Evolutionary conservation across 2,888 invertebrate species (phyloP), one percentile per base, ranked within the genome.

Genomic region (Lysandra coridon): DNA sequence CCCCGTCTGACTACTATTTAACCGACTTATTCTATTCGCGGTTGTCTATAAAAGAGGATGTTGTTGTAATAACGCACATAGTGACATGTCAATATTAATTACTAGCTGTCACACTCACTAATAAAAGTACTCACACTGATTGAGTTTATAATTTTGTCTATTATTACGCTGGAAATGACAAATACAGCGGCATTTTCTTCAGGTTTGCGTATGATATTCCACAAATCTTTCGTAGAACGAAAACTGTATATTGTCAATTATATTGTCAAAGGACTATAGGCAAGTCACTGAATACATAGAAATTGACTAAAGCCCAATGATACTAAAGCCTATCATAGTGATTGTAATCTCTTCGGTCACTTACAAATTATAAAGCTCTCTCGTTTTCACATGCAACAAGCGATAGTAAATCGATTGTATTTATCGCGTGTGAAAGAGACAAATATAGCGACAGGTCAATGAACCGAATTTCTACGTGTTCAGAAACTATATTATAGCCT

Each of bases 71-170:
- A 17, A 57, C 30, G 75, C 49, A 49, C 75, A 49, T 75, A 75
- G 75, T 14, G n/a, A 74, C 62, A 23, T 62, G 62, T 62, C 62
- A 62, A 64, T 64, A 64, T 12, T 64, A 57, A 62, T 30, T 64
- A 64, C 30, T 64, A 57, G 57, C 57, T 57, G 17, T 57, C 57
- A 4, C 57, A 57, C 57, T 17, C 4, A 17, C 57, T 57, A 17
- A 57, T 57, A 57, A 57, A 57, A 57, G 17, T 57, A 57, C 17
- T 57, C 17, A 17, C 57, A 57, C 57, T 17, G 17, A 57, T 17
- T 57, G 17, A 14, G 0, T 53, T 3, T 53, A 4, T 17, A 53
- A 53, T 53, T 3, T 4, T 4, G 4, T 17, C 14, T 17, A 17
- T 17, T 3, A 17, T 17, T 3, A 17, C 57, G 57, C 57, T 17